These are phyloP conservation scores for Pangasius larnaudii DNA, from an alignment of 2,797 vertebrate species.

Conservation along the genomic window DNA sequence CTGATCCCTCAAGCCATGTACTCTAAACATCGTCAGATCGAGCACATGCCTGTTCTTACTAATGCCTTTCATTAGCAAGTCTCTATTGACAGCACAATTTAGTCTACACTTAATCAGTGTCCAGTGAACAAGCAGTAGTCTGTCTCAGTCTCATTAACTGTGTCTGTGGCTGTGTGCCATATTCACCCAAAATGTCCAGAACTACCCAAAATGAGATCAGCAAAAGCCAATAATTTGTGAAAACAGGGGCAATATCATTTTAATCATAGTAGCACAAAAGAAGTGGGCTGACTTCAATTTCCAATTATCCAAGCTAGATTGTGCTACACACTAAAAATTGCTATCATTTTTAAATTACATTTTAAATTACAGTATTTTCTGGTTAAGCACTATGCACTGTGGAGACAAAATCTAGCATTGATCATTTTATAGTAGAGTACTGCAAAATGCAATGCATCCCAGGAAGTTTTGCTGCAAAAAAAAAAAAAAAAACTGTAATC, in stretches of 20 bases:
- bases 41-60: neutral
- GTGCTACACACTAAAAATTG: neutral
- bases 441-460: neutral
- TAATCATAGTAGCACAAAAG: neutral
- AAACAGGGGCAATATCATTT: neutral
- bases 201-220: neutral
- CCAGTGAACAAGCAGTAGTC: slow-evolving; percentile 4
- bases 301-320: neutral
- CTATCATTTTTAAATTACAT: neutral
- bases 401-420: neutral
- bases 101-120: slow-evolving; percentile 20
- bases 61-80: slow-evolving; percentile 13
- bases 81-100: slow-evolving; percentile 9
- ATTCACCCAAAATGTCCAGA: neutral
- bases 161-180: neutral
- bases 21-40: neutral
- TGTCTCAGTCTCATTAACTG: neutral
- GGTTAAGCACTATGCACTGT: neutral
- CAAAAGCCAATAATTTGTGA: neutral
- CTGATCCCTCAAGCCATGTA: neutral
- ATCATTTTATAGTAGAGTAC: neutral
- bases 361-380: neutral
- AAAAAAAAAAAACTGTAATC: neutral
- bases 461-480: neutral
- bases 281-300: no score